Conservation (phyloP, 2,113 vertebrate genomes). For the Morone saxatilis region DNA sequence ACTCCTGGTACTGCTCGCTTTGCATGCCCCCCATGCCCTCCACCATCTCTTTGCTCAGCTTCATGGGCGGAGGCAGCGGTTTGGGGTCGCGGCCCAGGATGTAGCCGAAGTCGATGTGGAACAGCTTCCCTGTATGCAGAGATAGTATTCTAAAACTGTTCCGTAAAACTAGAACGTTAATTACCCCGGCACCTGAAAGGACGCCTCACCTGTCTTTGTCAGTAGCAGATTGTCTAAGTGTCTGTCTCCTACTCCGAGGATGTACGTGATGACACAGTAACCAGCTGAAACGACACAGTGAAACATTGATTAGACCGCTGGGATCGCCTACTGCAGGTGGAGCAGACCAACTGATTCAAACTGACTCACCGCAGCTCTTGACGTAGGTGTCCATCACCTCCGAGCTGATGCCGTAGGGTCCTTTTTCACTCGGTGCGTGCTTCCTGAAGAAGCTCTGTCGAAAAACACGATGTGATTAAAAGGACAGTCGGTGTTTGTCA, state of each 20-base stretch:
- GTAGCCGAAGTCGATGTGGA: slow-evolving; percentile 99
- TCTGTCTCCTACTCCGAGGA: slow-evolving; percentile 97
- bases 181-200: accelerated
- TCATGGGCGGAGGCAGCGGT: slow-evolving; percentile 97
- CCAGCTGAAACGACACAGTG: slow-evolving; percentile 86
- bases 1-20: slow-evolving; percentile 99
- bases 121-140: slow-evolving; percentile 90
- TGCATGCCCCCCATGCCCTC: slow-evolving; percentile 99
- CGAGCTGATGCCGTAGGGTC: slow-evolving; percentile 95
- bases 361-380: slow-evolving; percentile 96
- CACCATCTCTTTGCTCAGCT: slow-evolving; percentile 99
- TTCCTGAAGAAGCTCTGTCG: slow-evolving; percentile 97
- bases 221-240: slow-evolving; percentile 98
- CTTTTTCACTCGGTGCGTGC: slow-evolving; percentile 95
- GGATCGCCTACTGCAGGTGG: no score
- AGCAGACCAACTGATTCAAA: accelerated
- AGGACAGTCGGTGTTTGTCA: not conserved
- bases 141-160: not conserved
- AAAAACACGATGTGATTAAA: not conserved
- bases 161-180: not conserved
- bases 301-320: not conserved
- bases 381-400: slow-evolving; percentile 99
- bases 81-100: slow-evolving; percentile 98
- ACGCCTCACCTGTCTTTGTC: slow-evolving; percentile 89
- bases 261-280: slow-evolving; percentile 98